Conservation (phyloP, 2,888 invertebrate species). For the Ctenicera cuprea region DNA sequence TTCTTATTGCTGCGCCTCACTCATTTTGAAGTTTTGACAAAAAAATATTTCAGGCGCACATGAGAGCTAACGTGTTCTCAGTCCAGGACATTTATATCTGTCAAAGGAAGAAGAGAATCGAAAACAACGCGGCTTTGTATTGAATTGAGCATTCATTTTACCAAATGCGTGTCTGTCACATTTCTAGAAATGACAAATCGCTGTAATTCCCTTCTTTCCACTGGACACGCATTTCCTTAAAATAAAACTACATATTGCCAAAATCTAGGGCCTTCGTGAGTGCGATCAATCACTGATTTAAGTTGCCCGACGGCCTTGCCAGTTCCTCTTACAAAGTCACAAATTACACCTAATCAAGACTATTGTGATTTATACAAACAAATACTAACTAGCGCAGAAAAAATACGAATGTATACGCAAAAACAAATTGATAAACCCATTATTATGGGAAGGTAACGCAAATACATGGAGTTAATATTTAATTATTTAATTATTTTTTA, state of each 20-base stretch:
- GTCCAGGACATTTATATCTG: constrained; percentile 53
- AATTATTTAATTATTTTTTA: no score
- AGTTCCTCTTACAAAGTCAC: no score
- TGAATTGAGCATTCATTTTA: constrained; percentile 59
- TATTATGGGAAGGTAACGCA: no score
- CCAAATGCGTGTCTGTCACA: constrained; percentile 62
- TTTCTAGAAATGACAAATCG: constrained; percentile 61
- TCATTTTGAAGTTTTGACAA: constrained; percentile 27
- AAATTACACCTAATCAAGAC: no score
- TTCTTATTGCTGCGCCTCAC: constrained; percentile 21
- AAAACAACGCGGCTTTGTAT: constrained; percentile 61
- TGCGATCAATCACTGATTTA: constrained; percentile 25
- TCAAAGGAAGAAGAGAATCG: constrained; percentile 57
- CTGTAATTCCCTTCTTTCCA: constrained; percentile 57
- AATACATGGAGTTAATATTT: no score
- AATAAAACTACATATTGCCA: constrained; percentile 40
- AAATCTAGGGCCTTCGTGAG: constrained; percentile 24
- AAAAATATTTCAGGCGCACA: constrained; percentile 32
- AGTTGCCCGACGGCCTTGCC: not conserved
- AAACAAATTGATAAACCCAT: no score
- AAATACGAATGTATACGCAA: no score
- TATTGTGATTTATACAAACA: no score
- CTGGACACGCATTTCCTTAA: constrained; percentile 56
- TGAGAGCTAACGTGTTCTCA: constrained; percentile 44
- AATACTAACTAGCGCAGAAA: no score